These are phyloP conservation scores for Drosophila subquinaria DNA, from an alignment of 2,888 invertebrate genomes.

Conservation along the genomic window DNA sequence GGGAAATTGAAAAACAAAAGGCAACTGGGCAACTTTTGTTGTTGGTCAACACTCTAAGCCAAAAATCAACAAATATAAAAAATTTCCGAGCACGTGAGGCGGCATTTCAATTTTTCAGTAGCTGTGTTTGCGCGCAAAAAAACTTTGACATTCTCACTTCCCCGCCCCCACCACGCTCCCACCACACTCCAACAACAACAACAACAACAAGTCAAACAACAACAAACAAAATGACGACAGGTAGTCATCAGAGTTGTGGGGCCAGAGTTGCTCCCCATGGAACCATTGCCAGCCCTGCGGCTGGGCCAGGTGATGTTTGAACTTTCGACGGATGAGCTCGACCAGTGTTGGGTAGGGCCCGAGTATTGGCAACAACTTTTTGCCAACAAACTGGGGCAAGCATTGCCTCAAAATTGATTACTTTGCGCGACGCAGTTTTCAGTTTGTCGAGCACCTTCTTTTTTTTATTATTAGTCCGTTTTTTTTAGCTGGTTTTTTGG, in stretches of 20 bases:
- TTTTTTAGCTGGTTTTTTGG: background rate
- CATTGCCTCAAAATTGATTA: slow-evolving; percentile 72
- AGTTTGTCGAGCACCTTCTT: slow-evolving; percentile 21
- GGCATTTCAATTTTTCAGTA: slow-evolving; percentile 80
- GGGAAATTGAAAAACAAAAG: slow-evolving; percentile 76
- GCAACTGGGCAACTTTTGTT: slow-evolving; percentile 69
- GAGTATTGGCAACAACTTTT: slow-evolving; percentile 49
- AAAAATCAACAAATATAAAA: slow-evolving; percentile 80
- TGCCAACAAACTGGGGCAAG: slow-evolving; percentile 66
- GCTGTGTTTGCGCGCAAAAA: slow-evolving; percentile 56
- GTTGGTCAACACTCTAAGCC: slow-evolving; percentile 81
- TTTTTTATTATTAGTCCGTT: slow-evolving; percentile 10
- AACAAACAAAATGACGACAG: slow-evolving; percentile 67
- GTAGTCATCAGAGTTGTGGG: slow-evolving; percentile 57
- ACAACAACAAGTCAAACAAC: slow-evolving; percentile 37
- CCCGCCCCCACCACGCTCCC: slow-evolving; percentile 25
- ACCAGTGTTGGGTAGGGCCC: slow-evolving; percentile 24
- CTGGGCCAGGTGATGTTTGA: slow-evolving; percentile 74
- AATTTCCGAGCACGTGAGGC: slow-evolving; percentile 75
- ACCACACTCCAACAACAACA: slow-evolving; percentile 39
- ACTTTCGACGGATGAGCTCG: slow-evolving; percentile 64
- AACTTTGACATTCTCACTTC: slow-evolving; percentile 61
- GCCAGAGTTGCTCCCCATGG: slow-evolving; percentile 44
- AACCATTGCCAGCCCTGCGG: slow-evolving; percentile 58
- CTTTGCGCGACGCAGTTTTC: slow-evolving; percentile 65